A percentile compares a stretch with the other conserved stretches of the same genome.
Conservation (phyloP, 2,113 vertebrate species). For the Fukomys damarensis region DNA sequence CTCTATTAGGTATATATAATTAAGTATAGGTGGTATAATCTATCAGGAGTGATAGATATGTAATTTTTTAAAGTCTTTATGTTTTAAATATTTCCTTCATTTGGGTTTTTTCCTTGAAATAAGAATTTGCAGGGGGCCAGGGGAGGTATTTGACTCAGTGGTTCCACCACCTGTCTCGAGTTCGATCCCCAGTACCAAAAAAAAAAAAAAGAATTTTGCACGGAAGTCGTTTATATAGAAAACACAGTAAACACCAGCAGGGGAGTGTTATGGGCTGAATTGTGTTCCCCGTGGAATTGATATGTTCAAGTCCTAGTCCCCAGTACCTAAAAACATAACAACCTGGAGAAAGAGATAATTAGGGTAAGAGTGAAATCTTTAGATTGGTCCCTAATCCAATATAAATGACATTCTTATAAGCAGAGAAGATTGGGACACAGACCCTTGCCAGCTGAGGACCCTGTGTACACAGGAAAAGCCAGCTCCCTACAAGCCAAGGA, state of each 20-base stretch:
- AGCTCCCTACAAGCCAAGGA: not conserved
- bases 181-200: no score
- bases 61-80: not conserved
- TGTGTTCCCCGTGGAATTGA: not conserved
- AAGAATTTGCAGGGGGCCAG: no score
- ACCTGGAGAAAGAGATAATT: not conserved
- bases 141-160: no score
- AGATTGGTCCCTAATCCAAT: not conserved
- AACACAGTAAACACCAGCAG: not conserved
- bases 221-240: not conserved
- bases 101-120: not conserved
- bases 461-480: not conserved
- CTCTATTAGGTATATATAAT: not conserved
- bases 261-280: not conserved
- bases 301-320: not conserved
- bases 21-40: not conserved
- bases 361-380: not conserved
- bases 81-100: not conserved
- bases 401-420: not conserved
- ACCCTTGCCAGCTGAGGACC: not conserved
- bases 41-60: not conserved
- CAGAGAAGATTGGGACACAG: not conserved
- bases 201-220: no score
- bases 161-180: no score
- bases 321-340: not conserved